Conservation (phyloP, 2,113 vertebrate genomes). For the Peromyscus leucopus region DNA sequence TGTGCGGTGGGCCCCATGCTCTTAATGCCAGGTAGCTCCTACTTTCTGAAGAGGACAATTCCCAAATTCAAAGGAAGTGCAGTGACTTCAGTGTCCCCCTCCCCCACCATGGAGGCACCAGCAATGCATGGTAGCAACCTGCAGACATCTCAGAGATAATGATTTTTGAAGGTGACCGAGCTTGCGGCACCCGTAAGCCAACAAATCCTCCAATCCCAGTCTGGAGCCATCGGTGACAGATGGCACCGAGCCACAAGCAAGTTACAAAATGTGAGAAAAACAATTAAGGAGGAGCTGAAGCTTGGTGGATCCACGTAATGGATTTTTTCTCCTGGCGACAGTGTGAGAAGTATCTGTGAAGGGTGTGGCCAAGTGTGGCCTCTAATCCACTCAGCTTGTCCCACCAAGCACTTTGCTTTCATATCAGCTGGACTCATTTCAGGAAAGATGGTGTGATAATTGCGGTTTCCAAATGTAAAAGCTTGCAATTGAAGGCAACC, state of each 20-base stretch:
- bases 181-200: neutral
- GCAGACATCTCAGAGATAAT: slow-evolving; percentile 52
- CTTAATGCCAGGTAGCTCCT: neutral
- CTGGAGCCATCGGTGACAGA: slow-evolving; percentile 34
- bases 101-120: slow-evolving; percentile 8
- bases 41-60: neutral
- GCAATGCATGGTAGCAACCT: neutral
- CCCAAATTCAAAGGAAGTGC: neutral
- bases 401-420: neutral
- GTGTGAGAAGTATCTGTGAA: neutral
- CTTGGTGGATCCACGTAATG: slow-evolving; percentile 60
- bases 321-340: slow-evolving; percentile 58
- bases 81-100: neutral
- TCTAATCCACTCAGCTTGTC: neutral
- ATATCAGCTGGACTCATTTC: neutral
- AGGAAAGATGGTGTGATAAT: neutral
- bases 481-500: neutral
- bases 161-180: slow-evolving; percentile 35
- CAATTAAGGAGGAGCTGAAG: slow-evolving; percentile 52
- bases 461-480: slow-evolving; percentile 16
- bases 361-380: neutral
- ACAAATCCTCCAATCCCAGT: slow-evolving; percentile 22
- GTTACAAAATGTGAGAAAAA: slow-evolving; percentile 52
- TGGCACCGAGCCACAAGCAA: neutral
- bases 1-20: neutral